Conservation (phyloP, 2,113 vertebrate species). For the Chrysemys picta region DNA sequence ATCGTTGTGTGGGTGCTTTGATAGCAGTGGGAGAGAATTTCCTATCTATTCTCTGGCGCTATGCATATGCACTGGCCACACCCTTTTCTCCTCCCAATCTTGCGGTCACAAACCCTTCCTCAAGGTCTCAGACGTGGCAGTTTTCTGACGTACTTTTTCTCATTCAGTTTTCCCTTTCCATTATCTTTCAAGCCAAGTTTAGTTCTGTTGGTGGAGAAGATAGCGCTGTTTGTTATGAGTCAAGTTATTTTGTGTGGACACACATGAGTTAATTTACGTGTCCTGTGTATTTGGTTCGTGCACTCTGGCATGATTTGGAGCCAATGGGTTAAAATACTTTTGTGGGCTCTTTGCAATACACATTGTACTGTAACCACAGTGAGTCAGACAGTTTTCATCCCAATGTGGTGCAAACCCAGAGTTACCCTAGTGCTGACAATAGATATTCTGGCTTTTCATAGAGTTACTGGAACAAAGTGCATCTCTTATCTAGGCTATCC, state of each 20-base stretch:
- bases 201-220: no score
- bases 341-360: not conserved
- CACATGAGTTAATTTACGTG: not conserved
- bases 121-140: not conserved
- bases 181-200: no score
- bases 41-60: no score
- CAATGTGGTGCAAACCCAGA: not conserved
- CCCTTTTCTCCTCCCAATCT: not conserved
- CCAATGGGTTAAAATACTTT: not conserved
- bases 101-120: not conserved
- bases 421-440: not conserved
- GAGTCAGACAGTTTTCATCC: not conserved
- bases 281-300: not conserved
- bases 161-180: not conserved
- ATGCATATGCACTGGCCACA: not conserved
- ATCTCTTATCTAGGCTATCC: not conserved
- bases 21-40: no score
- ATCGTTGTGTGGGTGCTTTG: not conserved
- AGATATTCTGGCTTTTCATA: not conserved
- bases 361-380: not conserved
- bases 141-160: not conserved
- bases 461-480: not conserved
- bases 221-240: not conserved
- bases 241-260: not conserved
- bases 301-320: not conserved